Evolutionary conservation across 2,888 invertebrate genomes (phyloP).

Genomic region (Nomada hirtipes): DNA sequence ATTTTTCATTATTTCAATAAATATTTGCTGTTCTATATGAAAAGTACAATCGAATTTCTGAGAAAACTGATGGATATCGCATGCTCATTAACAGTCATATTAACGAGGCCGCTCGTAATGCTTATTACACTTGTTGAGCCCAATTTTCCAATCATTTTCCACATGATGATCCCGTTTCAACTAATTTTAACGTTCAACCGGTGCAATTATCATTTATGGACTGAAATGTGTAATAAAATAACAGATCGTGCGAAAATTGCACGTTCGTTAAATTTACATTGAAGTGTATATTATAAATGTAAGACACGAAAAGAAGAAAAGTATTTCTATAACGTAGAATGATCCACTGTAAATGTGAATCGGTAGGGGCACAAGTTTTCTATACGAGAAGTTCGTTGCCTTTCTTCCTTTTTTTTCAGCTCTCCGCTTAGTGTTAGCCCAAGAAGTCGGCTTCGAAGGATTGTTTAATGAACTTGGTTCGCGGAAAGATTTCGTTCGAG

Average conservation of each 20-base stretch:
- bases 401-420: neutral
- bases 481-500: neutral
- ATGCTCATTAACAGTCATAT: neutral
- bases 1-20: no score
- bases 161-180: neutral
- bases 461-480: neutral
- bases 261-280: neutral
- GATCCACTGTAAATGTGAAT: neutral
- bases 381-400: neutral
- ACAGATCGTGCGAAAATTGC: no score
- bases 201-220: no score
- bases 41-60: neutral
- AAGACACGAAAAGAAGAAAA: no score
- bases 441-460: neutral
- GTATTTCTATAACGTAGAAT: neutral
- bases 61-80: neutral
- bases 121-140: slow-evolving; percentile 45
- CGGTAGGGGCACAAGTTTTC: neutral
- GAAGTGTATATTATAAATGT: no score
- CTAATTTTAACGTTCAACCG: neutral
- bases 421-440: neutral
- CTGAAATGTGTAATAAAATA: no score
- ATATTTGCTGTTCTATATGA: no score
- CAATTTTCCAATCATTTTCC: slow-evolving; percentile 14
- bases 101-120: neutral